Conservation (phyloP, 2,797 vertebrate genomes). For the Cyprinodon diabolis region DNA sequence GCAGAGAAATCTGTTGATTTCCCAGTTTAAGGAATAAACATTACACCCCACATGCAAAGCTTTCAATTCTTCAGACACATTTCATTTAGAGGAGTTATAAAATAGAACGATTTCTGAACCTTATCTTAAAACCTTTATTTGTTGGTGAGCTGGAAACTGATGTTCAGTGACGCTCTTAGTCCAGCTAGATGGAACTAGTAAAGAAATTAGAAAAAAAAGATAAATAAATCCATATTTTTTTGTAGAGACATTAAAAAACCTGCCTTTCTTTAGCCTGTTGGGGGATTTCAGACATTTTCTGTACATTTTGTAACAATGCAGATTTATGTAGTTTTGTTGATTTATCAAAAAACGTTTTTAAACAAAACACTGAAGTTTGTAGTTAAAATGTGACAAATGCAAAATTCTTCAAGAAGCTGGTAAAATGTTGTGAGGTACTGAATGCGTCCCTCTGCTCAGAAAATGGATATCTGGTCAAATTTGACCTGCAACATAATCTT, state of each 20-base stretch:
- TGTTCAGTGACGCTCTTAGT: too few relatives aligned
- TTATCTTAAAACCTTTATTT: neutral
- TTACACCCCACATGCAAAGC: neutral
- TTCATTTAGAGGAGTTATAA: too few relatives aligned
- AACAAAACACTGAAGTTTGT: neutral
- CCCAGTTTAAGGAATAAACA: neutral
- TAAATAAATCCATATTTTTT: neutral
- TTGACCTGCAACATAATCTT: slow-evolving; percentile 11
- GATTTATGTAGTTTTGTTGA: too few relatives aligned
- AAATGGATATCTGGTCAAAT: slow-evolving; percentile 16
- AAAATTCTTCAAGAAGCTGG: neutral
- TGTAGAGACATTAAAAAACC: too few relatives aligned
- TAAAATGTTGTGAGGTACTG: neutral
- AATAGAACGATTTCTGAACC: neutral
- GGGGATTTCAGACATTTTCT: too few relatives aligned
- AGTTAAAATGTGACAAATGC: neutral
- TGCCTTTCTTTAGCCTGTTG: too few relatives aligned
- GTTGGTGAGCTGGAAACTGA: neutral
- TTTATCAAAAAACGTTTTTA: neutral
- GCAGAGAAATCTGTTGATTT: neutral
- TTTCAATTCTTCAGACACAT: too few relatives aligned
- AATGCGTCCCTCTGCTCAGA: neutral
- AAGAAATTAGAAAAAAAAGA: too few relatives aligned
- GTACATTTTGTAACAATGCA: neutral
- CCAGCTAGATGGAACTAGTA: too few relatives aligned